Evolutionary conservation across 2,888 invertebrate species (phyloP).

Genomic region (Flabesymbios commensalis): DNA sequence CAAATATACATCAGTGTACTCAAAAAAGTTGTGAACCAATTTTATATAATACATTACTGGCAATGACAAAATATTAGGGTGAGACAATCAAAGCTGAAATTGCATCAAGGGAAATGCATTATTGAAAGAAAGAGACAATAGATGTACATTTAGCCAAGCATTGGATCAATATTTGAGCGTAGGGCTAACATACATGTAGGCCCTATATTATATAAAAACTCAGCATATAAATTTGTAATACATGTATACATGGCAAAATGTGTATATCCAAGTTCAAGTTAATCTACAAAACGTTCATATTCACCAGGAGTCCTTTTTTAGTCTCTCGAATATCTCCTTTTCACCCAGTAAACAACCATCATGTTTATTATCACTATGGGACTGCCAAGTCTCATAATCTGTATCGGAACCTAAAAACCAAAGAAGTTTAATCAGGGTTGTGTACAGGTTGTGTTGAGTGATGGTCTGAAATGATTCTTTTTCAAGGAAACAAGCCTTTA

Average conservation of each 20-base stretch:
- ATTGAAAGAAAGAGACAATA: not conserved
- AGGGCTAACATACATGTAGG: no score
- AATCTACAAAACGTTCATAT: slow-evolving; percentile 5
- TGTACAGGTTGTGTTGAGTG: not conserved
- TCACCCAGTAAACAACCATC: slow-evolving; percentile 54
- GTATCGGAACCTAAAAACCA: slow-evolving; percentile 38
- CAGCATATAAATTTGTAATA: not conserved
- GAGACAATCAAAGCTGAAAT: not conserved
- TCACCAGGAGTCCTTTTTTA: slow-evolving; percentile 56
- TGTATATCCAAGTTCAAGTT: no score
- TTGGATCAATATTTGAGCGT: no score
- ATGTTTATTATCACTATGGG: slow-evolving; percentile 41
- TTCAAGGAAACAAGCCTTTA: not conserved
- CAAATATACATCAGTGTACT: not conserved
- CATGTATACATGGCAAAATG: no score
- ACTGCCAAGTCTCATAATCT: slow-evolving; percentile 53
- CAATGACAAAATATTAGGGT: not conserved
- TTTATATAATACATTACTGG: no score
- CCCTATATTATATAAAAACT: not conserved
- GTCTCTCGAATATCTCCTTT: slow-evolving; percentile 44
- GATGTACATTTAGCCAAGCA: no score
- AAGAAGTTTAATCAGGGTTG: no score
- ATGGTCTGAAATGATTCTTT: not conserved
- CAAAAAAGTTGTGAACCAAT: no score
- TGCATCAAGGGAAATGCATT: not conserved